Base-by-base conservation (phyloP, 2,113 vertebrate species). In the Datnioides undecimradiatus region DNA sequence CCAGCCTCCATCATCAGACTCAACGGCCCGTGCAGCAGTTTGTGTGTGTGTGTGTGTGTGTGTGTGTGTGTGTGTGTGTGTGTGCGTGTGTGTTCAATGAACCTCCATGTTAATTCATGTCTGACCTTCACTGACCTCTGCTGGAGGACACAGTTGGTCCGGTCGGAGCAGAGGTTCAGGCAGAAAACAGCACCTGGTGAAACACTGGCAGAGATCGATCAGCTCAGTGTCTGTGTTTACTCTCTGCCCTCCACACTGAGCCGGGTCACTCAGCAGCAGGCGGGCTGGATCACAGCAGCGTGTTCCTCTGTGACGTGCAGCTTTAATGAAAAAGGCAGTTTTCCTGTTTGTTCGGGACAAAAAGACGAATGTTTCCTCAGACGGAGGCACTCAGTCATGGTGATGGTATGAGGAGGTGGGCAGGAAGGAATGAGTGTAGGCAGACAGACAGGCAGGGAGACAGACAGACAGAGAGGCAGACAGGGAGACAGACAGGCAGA, bases 391-490 rank as follows among this genome's bases (percentile, higher is more conserved):
- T 55, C n/a, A 2, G 63, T 58, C 64, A n/a, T 29, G 38, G 17
- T 17, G 64, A 4, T 84, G 85, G 85, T 21, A 78, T 81, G 84
- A 75, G 25, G 68, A 45, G 63, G 46, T 85, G 74, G 83, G 88
- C 80, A 45, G 82, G 45, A 40, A 77, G 82, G 88, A 90, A 90
- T 87, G 82, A 49, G 62, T 45, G 88, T 43, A 54, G 88, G 85
- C 68, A 1, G 71, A 62, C 25, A 25, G 41, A 83, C 46, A n/a
- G 34, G 38, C 70, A 25, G 8, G 43, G n/a, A 34, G 45, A 76
- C 55, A 33, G 36, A 54, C 68, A 34, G 11, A n/a, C n/a, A n/a
- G n/a, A n/a, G n/a, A n/a, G n/a, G n/a, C n/a, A n/a, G n/a, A n/a
- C n/a, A n/a, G n/a, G n/a, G n/a, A n/a, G n/a, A n/a, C n/a, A n/a